Percentiles rank a stretch among this genome's conserved stretches.
Evolutionary conservation across 2,888 invertebrate genomes (phyloP).

Genomic region (Drosophila meridiana): DNA sequence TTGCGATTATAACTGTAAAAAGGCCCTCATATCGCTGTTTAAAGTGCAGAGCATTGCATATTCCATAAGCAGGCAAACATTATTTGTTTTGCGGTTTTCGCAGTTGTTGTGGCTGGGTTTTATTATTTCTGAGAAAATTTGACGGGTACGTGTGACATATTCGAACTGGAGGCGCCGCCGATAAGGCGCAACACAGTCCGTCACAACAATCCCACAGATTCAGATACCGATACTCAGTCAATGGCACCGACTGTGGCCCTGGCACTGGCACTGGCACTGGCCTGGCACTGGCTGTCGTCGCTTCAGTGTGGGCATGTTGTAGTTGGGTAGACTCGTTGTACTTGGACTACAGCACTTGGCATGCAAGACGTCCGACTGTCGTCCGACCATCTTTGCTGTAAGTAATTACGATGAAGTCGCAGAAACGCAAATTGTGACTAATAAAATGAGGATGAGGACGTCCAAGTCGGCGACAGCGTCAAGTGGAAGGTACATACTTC

Average conservation of each 20-base stretch:
- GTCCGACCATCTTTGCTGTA: constrained; percentile 64
- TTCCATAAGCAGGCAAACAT: constrained; percentile 21
- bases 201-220: constrained; percentile 68
- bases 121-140: constrained; percentile 68
- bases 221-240: constrained; percentile 45
- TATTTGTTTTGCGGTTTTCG: constrained; percentile 44
- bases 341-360: constrained; percentile 9
- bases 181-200: constrained; percentile 55
- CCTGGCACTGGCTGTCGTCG: constrained; percentile 1
- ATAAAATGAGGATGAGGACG: constrained; percentile 51
- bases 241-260: constrained; percentile 24
- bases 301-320: constrained; percentile 30
- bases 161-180: constrained; percentile 78
- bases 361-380: constrained; percentile 32
- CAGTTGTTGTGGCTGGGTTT: constrained; percentile 27
- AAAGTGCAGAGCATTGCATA: constrained; percentile 35
- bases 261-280: not conserved
- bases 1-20: not conserved
- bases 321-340: constrained; percentile 2
- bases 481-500: constrained; percentile 39
- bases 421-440: constrained; percentile 64
- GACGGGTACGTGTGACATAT: constrained; percentile 77
- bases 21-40: constrained; percentile 1
- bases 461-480: constrained; percentile 23
- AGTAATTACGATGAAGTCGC: constrained; percentile 68